Base-by-base conservation (phyloP, 2,113 vertebrate genomes). In the Corydoras maculifer region DNA sequence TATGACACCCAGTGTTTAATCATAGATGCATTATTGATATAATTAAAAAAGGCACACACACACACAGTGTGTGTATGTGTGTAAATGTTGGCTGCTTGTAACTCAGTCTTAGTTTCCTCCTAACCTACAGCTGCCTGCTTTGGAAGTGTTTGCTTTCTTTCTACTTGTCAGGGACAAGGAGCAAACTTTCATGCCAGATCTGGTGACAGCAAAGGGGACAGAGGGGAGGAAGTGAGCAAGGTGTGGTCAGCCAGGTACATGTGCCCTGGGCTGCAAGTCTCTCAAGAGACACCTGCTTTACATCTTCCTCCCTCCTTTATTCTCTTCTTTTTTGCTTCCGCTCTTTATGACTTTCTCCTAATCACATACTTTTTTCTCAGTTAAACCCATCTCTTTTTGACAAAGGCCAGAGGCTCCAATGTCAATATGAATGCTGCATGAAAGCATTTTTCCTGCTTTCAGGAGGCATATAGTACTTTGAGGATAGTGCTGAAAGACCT, bases 181-280 rank as follows among this genome's bases (percentile, higher is more conserved):
- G 60, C 75, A 80, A 63, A 68, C 78, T 80, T 80, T 80, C 72
- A 80, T 75, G 75, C 54, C 59, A 15, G 69, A 80, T 80, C 75
- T 49, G 62, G 58, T 77, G 75, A 77, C 78, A 15, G 31, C 43
- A 49, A 54, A 59, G 67, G 58, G 76, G 54, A 67, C 49, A 66
- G 69, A 80, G 72, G 25, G 68, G 51, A 70, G 78, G 55, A 73
- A 74, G 50, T 71, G 49, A 58, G 72, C 60, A 55, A 73, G 75
- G 67, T 75, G 74, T 68, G 78, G 75, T 69, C 67, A 62, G 69
- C 66, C 69, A 73, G 69, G 69, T 73, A 75, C 43, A 31, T 57
- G 65, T 73, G 69, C 76, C 68, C 31, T 25, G 58, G 63, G 69
- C 75, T 35, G 11, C 32, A 62, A 13, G 43, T 66, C 69, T 75